Evolutionary conservation across 2,888 invertebrate genomes (phyloP), one percentile per base, ranked within the genome.

Genomic region (Clunio marinus): DNA sequence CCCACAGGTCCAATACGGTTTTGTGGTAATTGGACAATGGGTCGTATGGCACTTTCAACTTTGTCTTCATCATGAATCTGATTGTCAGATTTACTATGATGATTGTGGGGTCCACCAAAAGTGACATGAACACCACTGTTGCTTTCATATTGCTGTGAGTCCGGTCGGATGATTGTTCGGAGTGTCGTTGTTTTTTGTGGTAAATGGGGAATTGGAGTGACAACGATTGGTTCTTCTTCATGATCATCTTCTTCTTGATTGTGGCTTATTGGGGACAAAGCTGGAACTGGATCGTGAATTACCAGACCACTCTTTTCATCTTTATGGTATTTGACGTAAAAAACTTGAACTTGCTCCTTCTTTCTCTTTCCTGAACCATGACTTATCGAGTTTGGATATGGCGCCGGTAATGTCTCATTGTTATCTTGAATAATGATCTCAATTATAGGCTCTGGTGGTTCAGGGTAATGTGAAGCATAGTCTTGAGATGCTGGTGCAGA

Each of bases 381-480:
- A 0, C 76, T 73, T 71, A 83, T 82, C 1, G 81, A 79, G 1
- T 79, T 80, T 1, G 84, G 83, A n/a, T n/a, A n/a, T n/a, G n/a
- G n/a, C 1, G 88, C 83, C 1, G 91, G 88, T 1, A 91, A 75
- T 0, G 89, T 84, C 74, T 91, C 89, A 75, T 93, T 93, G 0
- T 92, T 91, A 77, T 93, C 93, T 74, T 91, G 92, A 65, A 93
- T 93, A 70, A 93, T 93, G 72, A 93, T 93, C 80, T 93, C 93
- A 73, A 93, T 93, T 20, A 93, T 93, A 3, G 93, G 93, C 75
- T 93, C 93, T 0, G 92, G 92, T 65, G 90, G 88, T 75, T 88
- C 88, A 71, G 87, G 82, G 73, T 86, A 86, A 62, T 84, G 83
- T 74, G 71, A 80, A 0, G 73, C 77, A 27, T 28, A 5, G 46